These are phyloP conservation scores for Apodemia zela DNA, from an alignment of 2,888 invertebrate species.

Conservation along the genomic window DNA sequence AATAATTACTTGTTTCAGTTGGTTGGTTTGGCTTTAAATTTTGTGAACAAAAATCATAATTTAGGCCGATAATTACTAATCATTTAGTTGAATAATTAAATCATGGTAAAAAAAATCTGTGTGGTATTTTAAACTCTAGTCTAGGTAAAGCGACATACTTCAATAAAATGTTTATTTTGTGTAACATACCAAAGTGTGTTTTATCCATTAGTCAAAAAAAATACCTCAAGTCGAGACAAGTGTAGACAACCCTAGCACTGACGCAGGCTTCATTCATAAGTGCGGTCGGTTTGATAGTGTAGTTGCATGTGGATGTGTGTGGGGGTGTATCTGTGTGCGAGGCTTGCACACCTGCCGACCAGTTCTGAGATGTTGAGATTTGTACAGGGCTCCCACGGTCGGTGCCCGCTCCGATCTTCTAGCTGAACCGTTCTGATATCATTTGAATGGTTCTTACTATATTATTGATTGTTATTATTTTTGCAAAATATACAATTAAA, in stretches of 20 bases:
- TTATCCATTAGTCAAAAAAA: not conserved
- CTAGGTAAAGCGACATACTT: too few species aligned
- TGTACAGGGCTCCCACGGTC: conserved; percentile 79
- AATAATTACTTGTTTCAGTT: too few species aligned
- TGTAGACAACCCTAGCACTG: conserved; percentile 24
- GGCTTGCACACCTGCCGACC: conserved; percentile 76
- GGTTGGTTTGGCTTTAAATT: too few species aligned
- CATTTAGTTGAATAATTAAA: not conserved
- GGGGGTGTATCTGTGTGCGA: conserved; percentile 41
- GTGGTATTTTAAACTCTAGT: too few species aligned
- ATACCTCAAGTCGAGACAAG: not conserved
- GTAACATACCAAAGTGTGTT: too few species aligned
- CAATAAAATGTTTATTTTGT: too few species aligned
- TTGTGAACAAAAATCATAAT: too few species aligned
- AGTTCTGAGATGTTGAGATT: conserved; percentile 80
- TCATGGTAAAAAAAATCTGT: too few species aligned
- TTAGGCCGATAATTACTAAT: not conserved
- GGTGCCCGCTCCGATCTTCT: conserved; percentile 73
- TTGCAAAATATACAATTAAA: not conserved
- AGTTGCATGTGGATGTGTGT: conserved; percentile 38
- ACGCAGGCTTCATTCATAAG: conserved; percentile 73
- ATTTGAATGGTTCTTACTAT: conserved; percentile 50
- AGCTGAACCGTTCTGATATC: conserved; percentile 65
- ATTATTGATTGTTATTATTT: conserved; percentile 11
- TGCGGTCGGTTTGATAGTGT: conserved; percentile 55